phyloP scores from a whole-genome alignment of 2,888 invertebrate genomes.

The Standfussiana lucernea region DNA sequence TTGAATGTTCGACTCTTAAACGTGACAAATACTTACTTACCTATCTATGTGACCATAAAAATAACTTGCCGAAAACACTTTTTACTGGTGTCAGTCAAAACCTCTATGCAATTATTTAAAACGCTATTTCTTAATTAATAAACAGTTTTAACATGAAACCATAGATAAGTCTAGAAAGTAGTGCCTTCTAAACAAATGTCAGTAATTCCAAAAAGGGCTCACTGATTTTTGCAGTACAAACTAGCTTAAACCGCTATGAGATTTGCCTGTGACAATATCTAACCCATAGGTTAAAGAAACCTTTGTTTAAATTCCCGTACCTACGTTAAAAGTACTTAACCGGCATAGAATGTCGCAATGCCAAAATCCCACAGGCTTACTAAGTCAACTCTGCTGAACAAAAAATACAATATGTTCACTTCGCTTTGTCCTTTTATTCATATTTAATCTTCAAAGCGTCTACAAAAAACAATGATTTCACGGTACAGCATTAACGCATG shows the following conservation, averaged over 20 bases:
- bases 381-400: conserved; percentile 79
- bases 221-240: background rate
- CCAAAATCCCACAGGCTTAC: conserved; percentile 85
- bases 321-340: conserved; percentile 78
- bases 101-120: background rate
- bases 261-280: conserved; percentile 1
- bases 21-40: conserved; percentile 13
- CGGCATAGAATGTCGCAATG: conserved; percentile 77
- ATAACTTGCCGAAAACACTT: background rate
- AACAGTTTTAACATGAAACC: background rate
- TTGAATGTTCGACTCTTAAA: conserved; percentile 2
- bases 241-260: background rate
- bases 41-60: background rate
- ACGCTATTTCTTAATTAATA: background rate
- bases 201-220: background rate
- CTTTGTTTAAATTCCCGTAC: conserved; percentile 73
- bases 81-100: background rate
- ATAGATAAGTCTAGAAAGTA: background rate
- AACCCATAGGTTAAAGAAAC: conserved; percentile 66
- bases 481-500: conserved; percentile 90
- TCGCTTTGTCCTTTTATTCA: conserved; percentile 88
- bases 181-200: background rate
- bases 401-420: conserved; percentile 84
- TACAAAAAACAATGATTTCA: conserved; percentile 90
- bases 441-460: conserved; percentile 88